Conservation (phyloP, 2,113 vertebrate species). For the Arizona elegans region DNA sequence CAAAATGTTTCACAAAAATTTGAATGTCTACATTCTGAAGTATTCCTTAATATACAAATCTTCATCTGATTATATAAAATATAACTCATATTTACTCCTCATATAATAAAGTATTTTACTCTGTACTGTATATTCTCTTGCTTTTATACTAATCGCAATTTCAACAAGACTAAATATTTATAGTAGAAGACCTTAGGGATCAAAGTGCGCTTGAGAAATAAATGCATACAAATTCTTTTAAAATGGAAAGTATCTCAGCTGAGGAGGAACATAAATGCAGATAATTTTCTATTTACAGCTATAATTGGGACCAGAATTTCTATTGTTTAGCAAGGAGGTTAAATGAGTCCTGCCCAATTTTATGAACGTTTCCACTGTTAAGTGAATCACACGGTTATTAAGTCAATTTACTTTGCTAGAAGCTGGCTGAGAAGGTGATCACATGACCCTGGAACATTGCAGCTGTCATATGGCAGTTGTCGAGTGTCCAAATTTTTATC, state of each 20-base stretch:
- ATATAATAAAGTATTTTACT: background rate
- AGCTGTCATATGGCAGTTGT: background rate
- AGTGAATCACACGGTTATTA: background rate
- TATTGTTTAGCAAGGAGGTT: background rate
- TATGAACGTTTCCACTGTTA: background rate
- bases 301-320: background rate
- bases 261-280: background rate
- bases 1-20: background rate
- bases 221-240: background rate
- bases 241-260: background rate
- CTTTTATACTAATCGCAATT: background rate
- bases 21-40: conserved; percentile 6
- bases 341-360: background rate
- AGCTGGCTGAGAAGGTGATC: background rate
- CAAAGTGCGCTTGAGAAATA: background rate
- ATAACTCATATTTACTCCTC: background rate
- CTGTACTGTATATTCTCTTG: background rate
- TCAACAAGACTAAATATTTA: background rate
- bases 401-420: background rate
- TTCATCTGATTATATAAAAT: background rate
- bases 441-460: background rate
- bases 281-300: background rate
- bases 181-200: background rate
- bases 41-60: background rate
- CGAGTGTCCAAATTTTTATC: background rate